Evolutionary conservation across 2,113 vertebrate genomes (phyloP).

Genomic region (Cryptotis parvus): DNA sequence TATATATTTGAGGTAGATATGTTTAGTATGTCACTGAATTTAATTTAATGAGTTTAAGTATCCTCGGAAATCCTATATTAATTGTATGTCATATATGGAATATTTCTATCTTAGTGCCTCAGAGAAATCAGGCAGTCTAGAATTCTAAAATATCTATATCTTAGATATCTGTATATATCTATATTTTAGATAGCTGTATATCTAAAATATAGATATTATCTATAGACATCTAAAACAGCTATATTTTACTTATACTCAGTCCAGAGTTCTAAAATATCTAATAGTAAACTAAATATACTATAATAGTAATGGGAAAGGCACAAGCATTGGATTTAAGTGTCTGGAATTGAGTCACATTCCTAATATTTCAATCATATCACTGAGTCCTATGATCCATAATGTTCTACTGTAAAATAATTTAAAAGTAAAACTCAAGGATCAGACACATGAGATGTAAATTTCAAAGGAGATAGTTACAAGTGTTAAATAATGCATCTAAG

Average conservation of each 20-base stretch:
- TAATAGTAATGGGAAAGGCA: not conserved
- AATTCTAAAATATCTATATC: not conserved
- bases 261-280: not conserved
- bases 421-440: not conserved
- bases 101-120: not conserved
- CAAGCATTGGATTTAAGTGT: not conserved
- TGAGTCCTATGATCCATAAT: not conserved
- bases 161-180: too few species aligned
- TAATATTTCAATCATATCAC: not conserved
- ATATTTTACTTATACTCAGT: not conserved
- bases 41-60: not conserved
- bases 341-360: not conserved
- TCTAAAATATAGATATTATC: too few species aligned
- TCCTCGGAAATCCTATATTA: not conserved
- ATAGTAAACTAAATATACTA: not conserved
- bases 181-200: too few species aligned
- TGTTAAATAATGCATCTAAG: not conserved
- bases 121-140: not conserved
- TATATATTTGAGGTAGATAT: not conserved
- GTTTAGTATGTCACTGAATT: not conserved
- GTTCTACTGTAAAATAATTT: conserved; percentile 11
- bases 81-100: not conserved
- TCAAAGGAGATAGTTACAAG: not conserved
- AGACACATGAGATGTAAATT: conserved; percentile 3
- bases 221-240: too few species aligned